Base-by-base conservation (phyloP, 2,888 invertebrate genomes). In the Ligdia adustata region DNA sequence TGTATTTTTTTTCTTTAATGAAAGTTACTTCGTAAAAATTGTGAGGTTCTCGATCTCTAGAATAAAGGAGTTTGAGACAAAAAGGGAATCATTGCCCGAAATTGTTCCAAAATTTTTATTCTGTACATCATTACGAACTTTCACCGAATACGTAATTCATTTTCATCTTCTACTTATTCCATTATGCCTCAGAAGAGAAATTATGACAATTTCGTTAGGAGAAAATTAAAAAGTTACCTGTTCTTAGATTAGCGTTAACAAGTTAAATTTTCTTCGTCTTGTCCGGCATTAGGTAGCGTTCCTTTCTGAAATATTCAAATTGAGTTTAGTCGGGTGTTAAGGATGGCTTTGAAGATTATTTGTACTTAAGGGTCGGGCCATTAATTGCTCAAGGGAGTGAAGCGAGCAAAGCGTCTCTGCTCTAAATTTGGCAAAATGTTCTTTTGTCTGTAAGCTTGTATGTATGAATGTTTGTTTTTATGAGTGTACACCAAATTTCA, bases 201-300 rank as follows among this genome's bases (percentile, higher is more conserved):
- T 48, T 83, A 84, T 82, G 78, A 74, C 79, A 79, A 83, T 77
- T 85, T 75, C 69, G 75, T 79, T 84, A 81, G 72, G 69, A 56
- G 68, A 79, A 51, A 60, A 82, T 87, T 86, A 84, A 82, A 79
- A 87, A 85, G 81, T 85, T 87, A 84, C 83, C 82, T 85, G 78
- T 71, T 71, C 75, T 72, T 66, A 79, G 69, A 79, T 77, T 79
- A 81, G 77, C 71, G 71, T 72, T 83, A 81, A 84, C 75, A 80
- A 85, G 80, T 79, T 80, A 73, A 79, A 85, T 76, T 79, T 79
- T 69, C 69, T 75, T 71, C 75, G 62, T 66, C 72, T 72, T 62
- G 78, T 74, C 75, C 75, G 60, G 65, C 63, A 69, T 73, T 70
- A 68, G 66, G 55, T 69, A 66, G 64, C 60, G 60, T 68, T 69